Percentiles rank a stretch among this genome's conserved stretches.
These are phyloP conservation scores for Erpetoichthys calabaricus DNA, from an alignment of 2,797 vertebrate species.

Conservation along the genomic window DNA sequence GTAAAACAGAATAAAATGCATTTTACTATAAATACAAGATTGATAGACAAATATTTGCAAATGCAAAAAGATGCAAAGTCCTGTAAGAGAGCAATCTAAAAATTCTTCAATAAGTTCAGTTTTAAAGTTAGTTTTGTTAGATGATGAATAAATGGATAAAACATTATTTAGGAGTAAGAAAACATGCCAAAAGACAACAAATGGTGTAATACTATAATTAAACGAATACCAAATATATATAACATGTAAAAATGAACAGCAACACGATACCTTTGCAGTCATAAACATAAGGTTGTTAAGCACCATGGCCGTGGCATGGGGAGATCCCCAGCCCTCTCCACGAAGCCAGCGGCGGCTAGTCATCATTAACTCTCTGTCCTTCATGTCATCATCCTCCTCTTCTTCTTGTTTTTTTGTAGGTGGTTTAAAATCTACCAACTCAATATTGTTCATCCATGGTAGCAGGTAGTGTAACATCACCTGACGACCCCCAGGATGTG, in stretches of 20 bases:
- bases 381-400: slow-evolving; percentile 58
- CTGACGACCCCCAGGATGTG: slow-evolving; percentile 86
- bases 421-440: slow-evolving; percentile 85
- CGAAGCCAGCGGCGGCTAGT: slow-evolving; percentile 87
- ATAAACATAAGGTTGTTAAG: slow-evolving; percentile 98
- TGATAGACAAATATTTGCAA: background rate
- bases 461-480: slow-evolving; percentile 96
- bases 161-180: too few species aligned
- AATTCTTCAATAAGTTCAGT: too few species aligned
- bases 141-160: too few species aligned
- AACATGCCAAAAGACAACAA: too few species aligned
- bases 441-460: slow-evolving; percentile 98
- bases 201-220: too few species aligned
- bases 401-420: slow-evolving; percentile 59
- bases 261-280: slow-evolving; percentile 79
- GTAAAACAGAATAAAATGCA: slow-evolving; percentile 21
- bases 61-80: too few species aligned
- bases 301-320: slow-evolving; percentile 90
- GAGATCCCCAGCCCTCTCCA: slow-evolving; percentile 95
- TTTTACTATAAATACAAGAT: background rate
- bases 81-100: too few species aligned
- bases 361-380: slow-evolving; percentile 79
- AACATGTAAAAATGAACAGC: too few species aligned
- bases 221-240: too few species aligned
- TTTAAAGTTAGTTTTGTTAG: too few species aligned